These are phyloP conservation scores for Metopia argyrocephala DNA, from an alignment of 2,888 invertebrate genomes.

Conservation along the genomic window DNA sequence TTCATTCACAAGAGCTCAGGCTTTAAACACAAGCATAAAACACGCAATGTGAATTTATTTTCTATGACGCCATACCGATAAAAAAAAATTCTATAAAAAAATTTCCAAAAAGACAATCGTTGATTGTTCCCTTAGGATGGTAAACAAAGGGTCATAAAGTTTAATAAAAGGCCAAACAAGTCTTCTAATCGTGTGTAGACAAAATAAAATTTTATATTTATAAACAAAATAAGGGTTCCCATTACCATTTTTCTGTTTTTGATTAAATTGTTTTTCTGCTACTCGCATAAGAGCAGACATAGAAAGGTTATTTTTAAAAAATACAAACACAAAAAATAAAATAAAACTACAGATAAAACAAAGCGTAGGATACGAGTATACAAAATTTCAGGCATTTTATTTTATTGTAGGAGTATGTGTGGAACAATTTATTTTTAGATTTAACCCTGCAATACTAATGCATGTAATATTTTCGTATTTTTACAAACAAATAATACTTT, in stretches of 20 bases:
- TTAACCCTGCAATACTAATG: too few species aligned
- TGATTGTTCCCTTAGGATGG: not conserved
- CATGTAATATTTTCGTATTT: too few species aligned
- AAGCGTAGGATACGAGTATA: not conserved
- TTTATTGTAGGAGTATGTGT: too few species aligned
- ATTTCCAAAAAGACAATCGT: too few species aligned
- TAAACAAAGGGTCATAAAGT: not conserved
- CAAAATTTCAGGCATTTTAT: not conserved
- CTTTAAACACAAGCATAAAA: too few species aligned
- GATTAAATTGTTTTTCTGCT: not conserved
- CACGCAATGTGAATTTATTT: constrained; percentile 11
- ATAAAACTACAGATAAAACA: not conserved
- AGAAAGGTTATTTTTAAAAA: constrained; percentile 12
- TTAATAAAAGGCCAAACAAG: too few species aligned
- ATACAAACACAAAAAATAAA: not conserved
- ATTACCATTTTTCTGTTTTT: too few species aligned
- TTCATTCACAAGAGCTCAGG: too few species aligned
- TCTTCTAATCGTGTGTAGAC: constrained; percentile 1
- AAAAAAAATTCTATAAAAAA: too few species aligned
- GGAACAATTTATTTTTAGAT: too few species aligned
- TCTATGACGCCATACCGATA: not conserved
- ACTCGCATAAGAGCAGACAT: not conserved
- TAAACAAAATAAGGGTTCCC: not conserved
- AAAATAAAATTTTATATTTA: not conserved
- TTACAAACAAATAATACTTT: too few species aligned